These are phyloP conservation scores for Corythoichthys intestinalis DNA, from an alignment of 2,113 vertebrate genomes.

Conservation along the genomic window DNA sequence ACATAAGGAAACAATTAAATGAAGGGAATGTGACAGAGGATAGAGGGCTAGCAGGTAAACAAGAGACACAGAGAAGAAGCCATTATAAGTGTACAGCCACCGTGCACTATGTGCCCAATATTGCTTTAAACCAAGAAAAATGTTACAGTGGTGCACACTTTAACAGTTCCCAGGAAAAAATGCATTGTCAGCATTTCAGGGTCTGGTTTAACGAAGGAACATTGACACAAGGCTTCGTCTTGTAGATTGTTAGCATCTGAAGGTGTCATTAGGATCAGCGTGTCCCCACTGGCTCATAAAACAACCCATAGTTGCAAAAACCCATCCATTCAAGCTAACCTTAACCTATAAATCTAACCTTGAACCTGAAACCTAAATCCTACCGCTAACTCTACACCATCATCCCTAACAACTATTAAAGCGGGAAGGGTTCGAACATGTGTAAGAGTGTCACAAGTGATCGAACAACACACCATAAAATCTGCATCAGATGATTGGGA, in stretches of 20 bases:
- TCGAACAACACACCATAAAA: background rate
- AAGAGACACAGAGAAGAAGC: background rate
- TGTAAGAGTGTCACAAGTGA: too few relatives aligned
- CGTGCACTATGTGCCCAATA: background rate
- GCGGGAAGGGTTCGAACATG: background rate
- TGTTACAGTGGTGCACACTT: background rate
- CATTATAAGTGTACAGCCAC: background rate
- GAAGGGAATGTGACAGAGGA: slow-evolving; percentile 3
- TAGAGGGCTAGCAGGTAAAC: background rate
- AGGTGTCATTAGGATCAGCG: background rate
- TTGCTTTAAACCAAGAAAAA: slow-evolving; percentile 6
- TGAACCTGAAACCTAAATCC: background rate
- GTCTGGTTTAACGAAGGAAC: background rate
- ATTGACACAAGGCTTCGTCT: background rate
- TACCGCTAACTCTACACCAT: too few relatives aligned
- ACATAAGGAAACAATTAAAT: slow-evolving; percentile 18
- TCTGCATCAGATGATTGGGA: background rate
- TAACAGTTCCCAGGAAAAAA: background rate
- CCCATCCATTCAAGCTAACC: background rate
- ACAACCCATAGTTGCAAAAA: background rate
- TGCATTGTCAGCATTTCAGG: slow-evolving; percentile 1
- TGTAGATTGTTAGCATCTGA: background rate
- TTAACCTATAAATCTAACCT: background rate
- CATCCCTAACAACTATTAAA: too few relatives aligned
- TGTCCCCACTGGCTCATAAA: background rate